Evolutionary conservation across 2,113 vertebrate species (phyloP).

Genomic region (Lethenteron camtschaticum): DNA sequence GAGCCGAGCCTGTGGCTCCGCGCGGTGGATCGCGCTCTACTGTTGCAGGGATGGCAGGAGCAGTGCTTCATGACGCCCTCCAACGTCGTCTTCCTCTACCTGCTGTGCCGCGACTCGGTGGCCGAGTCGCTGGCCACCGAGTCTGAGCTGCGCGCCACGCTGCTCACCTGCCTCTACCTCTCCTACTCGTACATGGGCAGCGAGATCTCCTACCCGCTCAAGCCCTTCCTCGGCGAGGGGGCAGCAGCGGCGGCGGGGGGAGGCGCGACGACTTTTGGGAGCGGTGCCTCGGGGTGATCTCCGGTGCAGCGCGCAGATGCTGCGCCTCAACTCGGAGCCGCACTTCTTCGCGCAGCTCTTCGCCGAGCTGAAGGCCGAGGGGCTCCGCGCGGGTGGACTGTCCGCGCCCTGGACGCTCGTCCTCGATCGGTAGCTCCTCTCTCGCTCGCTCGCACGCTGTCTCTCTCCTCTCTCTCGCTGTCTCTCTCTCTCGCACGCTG

Average conservation of each 20-base stretch:
- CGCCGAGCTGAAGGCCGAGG: slow-evolving; percentile 83
- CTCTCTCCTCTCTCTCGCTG: background rate
- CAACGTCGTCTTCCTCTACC: slow-evolving; percentile 84
- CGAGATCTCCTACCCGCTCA: slow-evolving; percentile 94
- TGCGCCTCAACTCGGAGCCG: slow-evolving; percentile 75
- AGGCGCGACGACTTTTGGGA: slow-evolving; percentile 48
- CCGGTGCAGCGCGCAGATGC: slow-evolving; percentile 79
- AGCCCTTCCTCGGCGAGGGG: slow-evolving; percentile 66
- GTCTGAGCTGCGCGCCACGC: slow-evolving; percentile 58
- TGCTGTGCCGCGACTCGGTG: slow-evolving; percentile 64
- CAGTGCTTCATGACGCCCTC: slow-evolving; percentile 86
- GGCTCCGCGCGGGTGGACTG: slow-evolving; percentile 8
- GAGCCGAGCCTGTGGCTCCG: slow-evolving; percentile 86
- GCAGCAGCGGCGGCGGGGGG: slow-evolving; percentile 36
- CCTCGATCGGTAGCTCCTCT: background rate
- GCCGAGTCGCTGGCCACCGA: slow-evolving; percentile 39
- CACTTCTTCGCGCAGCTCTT: slow-evolving; percentile 96
- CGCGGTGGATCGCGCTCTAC: slow-evolving; percentile 73
- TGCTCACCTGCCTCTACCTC: slow-evolving; percentile 90
- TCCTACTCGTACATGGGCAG: slow-evolving; percentile 96
- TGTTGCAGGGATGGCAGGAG: slow-evolving; percentile 94
- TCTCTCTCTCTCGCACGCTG: background rate
- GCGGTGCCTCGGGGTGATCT: slow-evolving; percentile 59
- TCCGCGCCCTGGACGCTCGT: background rate
- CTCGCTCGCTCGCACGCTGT: background rate